Evolutionary conservation across 2,888 invertebrate species (phyloP).

Genomic region (Leptinotarsa tumamoca): DNA sequence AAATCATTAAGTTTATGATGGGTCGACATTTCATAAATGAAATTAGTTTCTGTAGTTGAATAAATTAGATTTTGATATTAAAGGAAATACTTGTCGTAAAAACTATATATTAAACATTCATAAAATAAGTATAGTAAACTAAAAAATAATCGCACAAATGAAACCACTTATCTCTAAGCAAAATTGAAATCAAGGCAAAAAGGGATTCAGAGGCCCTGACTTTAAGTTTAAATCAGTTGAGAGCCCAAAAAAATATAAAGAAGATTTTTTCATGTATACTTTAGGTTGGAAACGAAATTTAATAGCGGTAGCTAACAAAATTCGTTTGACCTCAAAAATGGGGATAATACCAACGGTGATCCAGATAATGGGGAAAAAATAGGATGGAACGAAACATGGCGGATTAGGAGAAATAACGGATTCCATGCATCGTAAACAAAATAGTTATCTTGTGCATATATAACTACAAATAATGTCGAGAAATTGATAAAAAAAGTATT

Average conservation of each 20-base stretch:
- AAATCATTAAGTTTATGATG: too few species aligned
- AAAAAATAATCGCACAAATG: too few species aligned
- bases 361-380: not conserved
- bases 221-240: too few species aligned
- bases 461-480: slow-evolving; percentile 15
- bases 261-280: not conserved
- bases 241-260: not conserved
- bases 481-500: slow-evolving; percentile 27
- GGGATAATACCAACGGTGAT: not conserved
- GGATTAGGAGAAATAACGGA: slow-evolving; percentile 15
- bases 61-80: too few species aligned
- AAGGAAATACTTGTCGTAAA: too few species aligned
- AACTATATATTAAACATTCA: too few species aligned
- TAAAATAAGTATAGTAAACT: too few species aligned
- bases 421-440: slow-evolving; percentile 14
- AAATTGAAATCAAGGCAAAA: too few species aligned
- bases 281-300: not conserved
- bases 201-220: too few species aligned
- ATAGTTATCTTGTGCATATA: slow-evolving; percentile 1
- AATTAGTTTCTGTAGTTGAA: too few species aligned
- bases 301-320: not conserved
- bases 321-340: slow-evolving; percentile 1
- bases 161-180: too few species aligned
- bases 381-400: not conserved
- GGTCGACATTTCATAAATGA: too few species aligned